phyloP scores from a whole-genome alignment of 2,113 vertebrate species.

The Pardalotus punctatus region DNA sequence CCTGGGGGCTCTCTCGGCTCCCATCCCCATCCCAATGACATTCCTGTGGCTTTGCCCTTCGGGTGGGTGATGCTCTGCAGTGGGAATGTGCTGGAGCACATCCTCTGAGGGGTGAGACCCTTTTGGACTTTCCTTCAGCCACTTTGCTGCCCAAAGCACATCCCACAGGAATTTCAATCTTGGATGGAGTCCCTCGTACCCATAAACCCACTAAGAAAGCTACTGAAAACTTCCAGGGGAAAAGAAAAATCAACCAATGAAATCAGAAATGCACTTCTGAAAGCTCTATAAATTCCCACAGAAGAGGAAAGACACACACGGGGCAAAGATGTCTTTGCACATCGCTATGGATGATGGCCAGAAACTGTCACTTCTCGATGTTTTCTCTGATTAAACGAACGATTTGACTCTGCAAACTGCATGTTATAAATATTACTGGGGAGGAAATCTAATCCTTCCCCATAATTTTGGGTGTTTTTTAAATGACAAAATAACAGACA shows the following conservation, averaged over 20 bases:
- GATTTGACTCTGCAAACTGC: accelerated
- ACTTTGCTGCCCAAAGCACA: neutral
- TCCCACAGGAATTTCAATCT: neutral
- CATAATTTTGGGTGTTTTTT: accelerated
- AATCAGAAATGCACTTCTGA: neutral
- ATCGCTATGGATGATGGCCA: accelerated
- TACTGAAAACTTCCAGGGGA: neutral
- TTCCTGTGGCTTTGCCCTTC: neutral
- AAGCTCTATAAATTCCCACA: neutral
- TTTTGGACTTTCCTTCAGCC: neutral
- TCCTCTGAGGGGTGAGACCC: neutral
- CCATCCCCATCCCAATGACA: accelerated
- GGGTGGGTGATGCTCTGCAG: neutral
- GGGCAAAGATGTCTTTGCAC: neutral
- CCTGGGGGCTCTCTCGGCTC: neutral
- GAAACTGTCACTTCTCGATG: neutral
- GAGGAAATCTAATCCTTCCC: too few relatives aligned
- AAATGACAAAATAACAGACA: accelerated
- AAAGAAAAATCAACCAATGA: neutral
- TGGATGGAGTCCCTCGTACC: neutral
- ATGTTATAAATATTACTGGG: accelerated
- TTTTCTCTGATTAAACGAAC: accelerated
- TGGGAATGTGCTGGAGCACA: neutral
- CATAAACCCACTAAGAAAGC: neutral
- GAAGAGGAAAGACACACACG: accelerated